These are phyloP conservation scores for Microtus obscurus DNA, from an alignment of 2,797 vertebrate species.

Conservation along the genomic window DNA sequence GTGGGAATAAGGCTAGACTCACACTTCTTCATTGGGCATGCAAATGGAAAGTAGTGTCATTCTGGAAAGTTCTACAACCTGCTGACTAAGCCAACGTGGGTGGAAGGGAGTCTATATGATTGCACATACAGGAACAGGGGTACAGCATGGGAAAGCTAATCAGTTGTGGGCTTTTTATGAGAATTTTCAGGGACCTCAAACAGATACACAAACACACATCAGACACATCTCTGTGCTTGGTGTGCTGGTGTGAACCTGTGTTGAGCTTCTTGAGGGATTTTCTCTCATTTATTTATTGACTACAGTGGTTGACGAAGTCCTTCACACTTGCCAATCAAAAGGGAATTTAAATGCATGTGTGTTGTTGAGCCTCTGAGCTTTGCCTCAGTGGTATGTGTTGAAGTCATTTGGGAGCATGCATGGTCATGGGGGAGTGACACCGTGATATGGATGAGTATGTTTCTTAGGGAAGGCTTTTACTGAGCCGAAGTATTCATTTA, in stretches of 20 bases:
- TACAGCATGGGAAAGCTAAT: not conserved
- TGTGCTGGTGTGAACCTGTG: not conserved
- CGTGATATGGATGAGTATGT: not conserved
- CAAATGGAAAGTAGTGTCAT: not conserved
- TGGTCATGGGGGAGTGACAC: not conserved
- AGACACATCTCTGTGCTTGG: not conserved
- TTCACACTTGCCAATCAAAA: not conserved
- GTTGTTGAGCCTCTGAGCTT: not conserved
- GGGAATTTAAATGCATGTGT: not conserved
- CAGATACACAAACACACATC: fast-evolving
- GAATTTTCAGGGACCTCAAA: not conserved
- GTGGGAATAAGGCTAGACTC: not conserved
- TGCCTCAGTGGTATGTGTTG: not conserved
- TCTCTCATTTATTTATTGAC: not conserved
- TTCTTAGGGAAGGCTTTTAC: not conserved
- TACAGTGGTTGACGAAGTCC: not conserved
- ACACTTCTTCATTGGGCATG: not conserved
- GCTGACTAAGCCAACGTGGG: not conserved
- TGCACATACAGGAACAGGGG: fast-evolving
- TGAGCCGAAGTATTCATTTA: not conserved
- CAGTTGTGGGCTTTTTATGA: not conserved
- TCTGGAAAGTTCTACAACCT: not conserved
- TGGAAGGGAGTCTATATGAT: not conserved
- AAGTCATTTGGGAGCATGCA: not conserved
- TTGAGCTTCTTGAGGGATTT: not conserved